These are phyloP conservation scores for Ischnus inquisitorius DNA, from an alignment of 2,888 invertebrate genomes.

Conservation along the genomic window DNA sequence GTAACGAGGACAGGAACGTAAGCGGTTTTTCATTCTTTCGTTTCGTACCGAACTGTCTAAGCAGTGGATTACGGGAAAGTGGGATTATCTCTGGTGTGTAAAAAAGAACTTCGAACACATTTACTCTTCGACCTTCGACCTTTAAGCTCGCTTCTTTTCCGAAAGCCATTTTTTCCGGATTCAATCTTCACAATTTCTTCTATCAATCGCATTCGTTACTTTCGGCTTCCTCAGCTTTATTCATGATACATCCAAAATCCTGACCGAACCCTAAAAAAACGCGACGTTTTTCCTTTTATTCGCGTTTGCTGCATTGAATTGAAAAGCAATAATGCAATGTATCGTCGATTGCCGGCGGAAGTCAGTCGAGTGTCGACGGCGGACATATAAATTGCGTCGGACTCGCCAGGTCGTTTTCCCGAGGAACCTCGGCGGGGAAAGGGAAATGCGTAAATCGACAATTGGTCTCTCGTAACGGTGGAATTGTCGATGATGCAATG, in stretches of 20 bases:
- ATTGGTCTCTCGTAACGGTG: slow-evolving; percentile 47
- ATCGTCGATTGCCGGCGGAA: slow-evolving; percentile 31
- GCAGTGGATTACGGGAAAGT: background rate
- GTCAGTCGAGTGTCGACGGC: slow-evolving; percentile 29
- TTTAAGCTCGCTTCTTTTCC: background rate
- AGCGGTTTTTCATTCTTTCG: slow-evolving; percentile 52
- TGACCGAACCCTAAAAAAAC: too few relatives aligned
- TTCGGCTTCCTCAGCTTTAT: too few relatives aligned
- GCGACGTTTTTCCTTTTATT: background rate
- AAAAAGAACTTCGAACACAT: background rate
- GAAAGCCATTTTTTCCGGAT: background rate
- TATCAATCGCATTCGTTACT: too few relatives aligned
- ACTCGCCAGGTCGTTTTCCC: slow-evolving; percentile 14
- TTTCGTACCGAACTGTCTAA: slow-evolving; percentile 2
- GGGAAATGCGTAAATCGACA: slow-evolving; percentile 14
- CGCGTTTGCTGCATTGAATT: background rate
- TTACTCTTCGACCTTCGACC: background rate
- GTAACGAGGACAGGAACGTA: slow-evolving; percentile 64
- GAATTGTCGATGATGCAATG: slow-evolving; percentile 41
- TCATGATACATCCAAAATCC: too few relatives aligned
- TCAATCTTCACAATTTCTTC: background rate
- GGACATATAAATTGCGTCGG: slow-evolving; percentile 34
- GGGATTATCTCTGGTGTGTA: background rate
- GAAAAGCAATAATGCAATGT: background rate
- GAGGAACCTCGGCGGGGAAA: background rate